Base-by-base conservation (phyloP, 2,797 vertebrate genomes). In the Zalophus californianus region DNA sequence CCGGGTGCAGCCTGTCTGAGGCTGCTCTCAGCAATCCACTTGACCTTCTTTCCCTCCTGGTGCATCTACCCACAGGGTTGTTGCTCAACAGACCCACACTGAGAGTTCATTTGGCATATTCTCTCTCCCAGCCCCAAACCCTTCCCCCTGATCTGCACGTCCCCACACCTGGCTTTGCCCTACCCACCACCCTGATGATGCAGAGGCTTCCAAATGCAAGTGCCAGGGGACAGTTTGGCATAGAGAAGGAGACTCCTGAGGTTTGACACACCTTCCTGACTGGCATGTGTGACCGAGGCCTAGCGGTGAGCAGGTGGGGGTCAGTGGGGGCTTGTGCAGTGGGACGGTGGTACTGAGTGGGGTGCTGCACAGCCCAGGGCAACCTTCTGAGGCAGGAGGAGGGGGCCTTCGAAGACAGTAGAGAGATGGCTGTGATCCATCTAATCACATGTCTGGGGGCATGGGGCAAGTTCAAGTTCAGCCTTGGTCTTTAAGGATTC, bases 1-100 rank as follows among this genome's bases (percentile, higher is more conserved):
- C 20, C 27, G 8, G 18, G 4, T 1, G 20, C 4, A 44, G n/a
- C 32, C 52, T 3, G 6, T 5, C 44, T 1, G 14, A 4, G 15
- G 66, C 41, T n/a, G 35, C 38, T 91, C 15, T 60, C 66, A 83
- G 15, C 16, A 27, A 27, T 83, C 38, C 29, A 9, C 87, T 52
- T 84, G 68, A 75, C 14, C 64, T 91, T 60, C 48, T n/a, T 38
- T 68, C 54, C n/a, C 44, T 48, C 27, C 15, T 20, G 64, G 20
- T 41, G 1, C 5, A 3, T 85, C 56, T 38, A n/a, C 14, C 35
- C 14, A 5, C 8, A 52, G 7, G 12, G 18, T 5, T 18, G 21
- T 16, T 44, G 6, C 52, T 54, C 54, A 82, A 41, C 16, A 92
- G 60, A 60, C 21, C 23, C 64, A 91, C 8, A 25, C 10, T 13